These are phyloP conservation scores for Sialia sialis DNA, from an alignment of 2,113 vertebrate genomes.

Conservation along the genomic window DNA sequence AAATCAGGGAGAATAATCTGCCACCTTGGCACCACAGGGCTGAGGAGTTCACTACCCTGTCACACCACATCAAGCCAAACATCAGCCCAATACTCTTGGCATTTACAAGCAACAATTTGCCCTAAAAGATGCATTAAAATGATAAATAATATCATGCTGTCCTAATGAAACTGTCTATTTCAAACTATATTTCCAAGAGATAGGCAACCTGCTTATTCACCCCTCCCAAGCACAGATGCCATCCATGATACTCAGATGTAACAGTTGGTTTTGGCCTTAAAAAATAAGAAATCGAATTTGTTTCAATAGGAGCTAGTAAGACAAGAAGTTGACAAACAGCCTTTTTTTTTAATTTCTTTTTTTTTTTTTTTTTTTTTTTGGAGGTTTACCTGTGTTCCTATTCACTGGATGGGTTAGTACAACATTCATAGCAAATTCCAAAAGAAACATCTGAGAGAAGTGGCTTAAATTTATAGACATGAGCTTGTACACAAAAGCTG, in stretches of 20 bases:
- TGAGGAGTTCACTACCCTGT: neutral
- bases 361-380: neutral
- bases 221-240: neutral
- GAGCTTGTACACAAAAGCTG: neutral
- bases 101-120: neutral
- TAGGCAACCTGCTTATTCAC: neutral
- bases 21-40: neutral
- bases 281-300: neutral
- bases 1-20: neutral
- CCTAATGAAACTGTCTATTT: neutral
- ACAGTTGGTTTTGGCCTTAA: neutral
- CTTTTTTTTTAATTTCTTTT: neutral
- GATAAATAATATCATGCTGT: neutral
- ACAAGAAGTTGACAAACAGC: neutral
- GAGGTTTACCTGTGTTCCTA: neutral
- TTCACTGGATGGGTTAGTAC: neutral
- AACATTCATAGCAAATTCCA: neutral
- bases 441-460: neutral
- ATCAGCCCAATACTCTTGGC: neutral
- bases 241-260: neutral
- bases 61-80: neutral
- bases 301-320: neutral
- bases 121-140: neutral
- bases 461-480: neutral
- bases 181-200: neutral